Evolutionary conservation across 2,888 invertebrate species (phyloP), one percentile per base, ranked within the genome.

Genomic region (Morpho deidamia): DNA sequence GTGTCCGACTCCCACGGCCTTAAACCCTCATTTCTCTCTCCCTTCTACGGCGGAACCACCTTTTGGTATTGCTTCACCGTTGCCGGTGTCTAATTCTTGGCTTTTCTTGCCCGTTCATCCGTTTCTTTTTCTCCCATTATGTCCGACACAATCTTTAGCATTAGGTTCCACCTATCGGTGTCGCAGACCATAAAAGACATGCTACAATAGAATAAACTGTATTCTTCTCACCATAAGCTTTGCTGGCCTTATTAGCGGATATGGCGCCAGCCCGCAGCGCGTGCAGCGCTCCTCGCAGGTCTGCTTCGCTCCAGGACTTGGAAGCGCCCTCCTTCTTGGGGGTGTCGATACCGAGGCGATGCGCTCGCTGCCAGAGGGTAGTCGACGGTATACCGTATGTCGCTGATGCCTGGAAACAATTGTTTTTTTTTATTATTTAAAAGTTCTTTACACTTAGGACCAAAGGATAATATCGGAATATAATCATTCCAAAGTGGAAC

Each of bases 211-310:
- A n/a, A n/a, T n/a, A n/a, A n/a, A n/a, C n/a, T n/a, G n/a, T n/a
- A 23, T 23, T 23, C 23, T 5, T 35, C 70, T 69, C 66, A 92
- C 93, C 96, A 72, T 95, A 96, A 46, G 96, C 96, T 82, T 97
- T 97, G 71, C 96, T 96, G 51, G 97, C 97, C 85, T 96, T 96
- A 76, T 96, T 96, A 14, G 96, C 96, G 10, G 96, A 96, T 71
- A 96, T 95, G 55, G 95, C 94, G 8, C 96, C 96, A 10, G 95
- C 95, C 49, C 96, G 87, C 34, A 97, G 79, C 8, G 96, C 96
- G 68, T 95, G 95, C 62, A 97, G 87, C 0, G 97, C 97, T 54
- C 92, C 94, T 64, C 95, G 94, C 57, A 97, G 85, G 69, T 95
- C 95, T 61, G 94, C 94, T 79, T 96, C 96, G 64, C 95, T 95